Evolutionary conservation across 2,797 vertebrate genomes (phyloP).

Genomic region (Syndactyla subalaris): DNA sequence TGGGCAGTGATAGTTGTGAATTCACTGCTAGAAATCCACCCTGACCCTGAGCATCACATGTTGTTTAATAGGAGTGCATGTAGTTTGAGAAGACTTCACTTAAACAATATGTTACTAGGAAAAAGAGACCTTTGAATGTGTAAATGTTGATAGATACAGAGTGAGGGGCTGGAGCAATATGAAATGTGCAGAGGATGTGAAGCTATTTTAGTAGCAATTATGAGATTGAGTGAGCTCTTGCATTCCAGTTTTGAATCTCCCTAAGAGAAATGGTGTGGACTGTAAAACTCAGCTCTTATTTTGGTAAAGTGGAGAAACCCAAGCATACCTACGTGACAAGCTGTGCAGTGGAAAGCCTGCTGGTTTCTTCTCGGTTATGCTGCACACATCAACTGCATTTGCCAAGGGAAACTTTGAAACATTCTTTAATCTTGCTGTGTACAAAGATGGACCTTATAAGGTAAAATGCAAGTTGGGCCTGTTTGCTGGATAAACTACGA

Average conservation of each 20-base stretch:
- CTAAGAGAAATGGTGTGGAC: neutral
- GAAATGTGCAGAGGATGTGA: neutral
- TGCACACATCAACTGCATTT: neutral
- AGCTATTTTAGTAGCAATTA: neutral
- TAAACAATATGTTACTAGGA: neutral
- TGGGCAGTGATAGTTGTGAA: neutral
- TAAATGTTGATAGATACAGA: neutral
- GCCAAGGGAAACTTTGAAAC: neutral
- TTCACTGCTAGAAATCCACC: neutral
- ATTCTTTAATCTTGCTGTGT: neutral
- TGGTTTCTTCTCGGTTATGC: neutral
- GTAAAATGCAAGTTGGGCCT: neutral
- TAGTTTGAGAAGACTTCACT: neutral
- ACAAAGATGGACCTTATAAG: neutral
- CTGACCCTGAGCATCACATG: neutral
- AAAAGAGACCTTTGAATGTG: neutral
- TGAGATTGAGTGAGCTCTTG: neutral
- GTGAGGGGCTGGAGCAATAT: neutral
- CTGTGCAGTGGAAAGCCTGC: neutral
- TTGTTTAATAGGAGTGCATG: neutral
- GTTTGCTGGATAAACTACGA: neutral
- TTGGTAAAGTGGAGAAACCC: neutral
- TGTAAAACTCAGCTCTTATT: neutral
- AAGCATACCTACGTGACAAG: neutral
- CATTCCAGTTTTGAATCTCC: neutral